phyloP scores from a whole-genome alignment of 2,888 invertebrate genomes.

The Pyralis farinalis region DNA sequence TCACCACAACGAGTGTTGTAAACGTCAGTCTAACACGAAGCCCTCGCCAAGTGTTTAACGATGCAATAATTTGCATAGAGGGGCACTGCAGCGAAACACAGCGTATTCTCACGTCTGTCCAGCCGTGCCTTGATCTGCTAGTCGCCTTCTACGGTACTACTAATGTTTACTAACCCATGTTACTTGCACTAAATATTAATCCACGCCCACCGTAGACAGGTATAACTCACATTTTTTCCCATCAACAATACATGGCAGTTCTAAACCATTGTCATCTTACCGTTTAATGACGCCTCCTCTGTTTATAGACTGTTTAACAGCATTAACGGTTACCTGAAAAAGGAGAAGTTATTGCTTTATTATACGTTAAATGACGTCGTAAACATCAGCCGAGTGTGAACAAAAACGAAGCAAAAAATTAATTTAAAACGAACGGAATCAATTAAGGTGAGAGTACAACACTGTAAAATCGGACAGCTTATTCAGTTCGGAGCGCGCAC shows the following conservation, averaged over 20 bases:
- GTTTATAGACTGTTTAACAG: conserved; percentile 41
- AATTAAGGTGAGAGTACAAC: conserved; percentile 51
- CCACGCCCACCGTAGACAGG: neutral
- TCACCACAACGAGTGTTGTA: conserved; percentile 32
- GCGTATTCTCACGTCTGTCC: conserved; percentile 75
- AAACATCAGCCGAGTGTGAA: conserved; percentile 33
- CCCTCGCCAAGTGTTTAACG: conserved; percentile 74
- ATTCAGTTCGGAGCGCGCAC: conserved; percentile 38
- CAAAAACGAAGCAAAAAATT: conserved; percentile 29
- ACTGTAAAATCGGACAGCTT: conserved; percentile 27
- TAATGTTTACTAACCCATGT: conserved; percentile 10
- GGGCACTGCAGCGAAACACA: conserved; percentile 49
- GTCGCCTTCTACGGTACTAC: conserved; percentile 12
- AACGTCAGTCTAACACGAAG: conserved; percentile 67
- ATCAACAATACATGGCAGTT: conserved; percentile 18
- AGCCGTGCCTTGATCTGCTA: conserved; percentile 11
- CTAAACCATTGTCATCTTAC: conserved; percentile 43
- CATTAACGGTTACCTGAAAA: conserved; percentile 64
- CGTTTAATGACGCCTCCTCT: conserved; percentile 44
- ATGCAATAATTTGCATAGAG: conserved; percentile 77
- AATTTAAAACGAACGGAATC: conserved; percentile 60
- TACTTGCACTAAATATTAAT: conserved; percentile 33
- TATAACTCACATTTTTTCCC: conserved; percentile 21
- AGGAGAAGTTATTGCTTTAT: conserved; percentile 41
- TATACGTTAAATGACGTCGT: conserved; percentile 37